A percentile compares a stretch with the other conserved stretches of the same genome.
Conservation (phyloP, 2,888 invertebrate species). For the Ochlodes sylvanus region DNA sequence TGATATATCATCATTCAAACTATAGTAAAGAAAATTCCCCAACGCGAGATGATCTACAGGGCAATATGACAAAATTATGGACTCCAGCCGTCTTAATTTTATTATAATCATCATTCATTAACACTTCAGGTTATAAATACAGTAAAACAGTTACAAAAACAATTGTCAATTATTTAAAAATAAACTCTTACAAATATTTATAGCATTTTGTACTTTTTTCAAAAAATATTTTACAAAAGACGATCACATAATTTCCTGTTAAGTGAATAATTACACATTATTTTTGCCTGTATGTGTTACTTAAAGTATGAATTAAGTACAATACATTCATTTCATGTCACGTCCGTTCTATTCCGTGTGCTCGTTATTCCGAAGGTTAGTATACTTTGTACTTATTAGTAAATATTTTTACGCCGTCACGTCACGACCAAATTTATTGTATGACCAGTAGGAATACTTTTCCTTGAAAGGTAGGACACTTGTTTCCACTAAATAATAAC, state of each 20-base stretch:
- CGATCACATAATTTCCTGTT: neutral
- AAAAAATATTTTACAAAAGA: neutral
- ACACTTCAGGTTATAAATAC: neutral
- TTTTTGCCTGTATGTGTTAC: neutral
- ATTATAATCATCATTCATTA: neutral
- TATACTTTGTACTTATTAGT: no score
- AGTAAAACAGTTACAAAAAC: neutral
- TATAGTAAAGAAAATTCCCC: no score
- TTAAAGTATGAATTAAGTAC: slow-evolving; percentile 7
- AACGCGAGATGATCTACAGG: no score
- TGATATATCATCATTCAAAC: no score
- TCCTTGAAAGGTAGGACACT: no score
- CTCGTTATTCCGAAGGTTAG: no score
- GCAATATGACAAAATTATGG: neutral
- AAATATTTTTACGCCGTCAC: no score
- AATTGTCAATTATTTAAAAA: neutral
- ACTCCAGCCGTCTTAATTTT: neutral
- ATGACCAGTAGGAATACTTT: no score
- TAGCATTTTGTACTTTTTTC: neutral
- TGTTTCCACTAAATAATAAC: no score
- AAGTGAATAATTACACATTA: neutral
- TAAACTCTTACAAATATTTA: neutral
- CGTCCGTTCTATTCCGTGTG: no score
- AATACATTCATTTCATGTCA: neutral
- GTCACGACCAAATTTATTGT: no score